These are phyloP conservation scores for Synaphobranchus kaupii DNA, from an alignment of 2,797 vertebrate species.

Conservation along the genomic window DNA sequence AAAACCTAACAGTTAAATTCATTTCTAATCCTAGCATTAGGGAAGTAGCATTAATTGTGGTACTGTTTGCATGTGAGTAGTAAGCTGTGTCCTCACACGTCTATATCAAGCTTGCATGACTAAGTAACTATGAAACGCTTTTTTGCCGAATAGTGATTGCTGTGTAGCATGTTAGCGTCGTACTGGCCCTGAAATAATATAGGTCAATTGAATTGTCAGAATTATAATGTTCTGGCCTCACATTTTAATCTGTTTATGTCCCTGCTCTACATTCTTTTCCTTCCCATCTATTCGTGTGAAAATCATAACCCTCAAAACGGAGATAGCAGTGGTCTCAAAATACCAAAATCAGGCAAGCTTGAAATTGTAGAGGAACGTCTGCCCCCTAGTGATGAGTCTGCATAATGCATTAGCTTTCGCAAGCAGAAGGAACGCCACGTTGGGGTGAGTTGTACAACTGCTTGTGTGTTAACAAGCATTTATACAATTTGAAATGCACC, in stretches of 20 bases:
- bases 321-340: background rate
- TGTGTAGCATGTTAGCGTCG: background rate
- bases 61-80: background rate
- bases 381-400: slow-evolving; percentile 4
- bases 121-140: background rate
- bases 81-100: background rate
- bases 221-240: background rate
- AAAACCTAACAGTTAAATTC: background rate
- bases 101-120: background rate
- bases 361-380: background rate
- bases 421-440: background rate
- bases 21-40: background rate
- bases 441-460: background rate
- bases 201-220: slow-evolving; percentile 7
- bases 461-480: background rate
- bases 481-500: background rate
- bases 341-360: background rate
- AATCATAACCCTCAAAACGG: background rate
- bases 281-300: background rate
- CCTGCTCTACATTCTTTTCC: background rate
- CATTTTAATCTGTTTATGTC: background rate
- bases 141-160: background rate
- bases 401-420: background rate
- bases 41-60: background rate
- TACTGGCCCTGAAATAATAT: background rate